Evolutionary conservation across 2,888 invertebrate genomes (phyloP), one percentile per base, ranked within the genome.

Genomic region (Zygothrica quintamaculata): DNA sequence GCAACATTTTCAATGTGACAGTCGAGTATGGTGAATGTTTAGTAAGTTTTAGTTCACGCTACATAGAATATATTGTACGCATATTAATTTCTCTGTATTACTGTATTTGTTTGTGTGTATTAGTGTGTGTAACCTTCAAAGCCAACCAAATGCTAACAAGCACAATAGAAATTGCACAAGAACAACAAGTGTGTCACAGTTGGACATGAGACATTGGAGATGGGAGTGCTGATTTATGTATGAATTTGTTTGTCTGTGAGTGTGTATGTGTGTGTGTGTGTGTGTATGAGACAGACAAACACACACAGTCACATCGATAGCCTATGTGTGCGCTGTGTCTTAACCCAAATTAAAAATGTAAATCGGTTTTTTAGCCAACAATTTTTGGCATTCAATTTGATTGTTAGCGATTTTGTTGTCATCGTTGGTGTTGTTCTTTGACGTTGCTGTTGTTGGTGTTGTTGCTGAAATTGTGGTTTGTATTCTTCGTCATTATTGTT

Each of bases 1-100:
- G 75, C 37, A 47, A 46, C 61, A 55, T 65, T 77, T 66, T 74
- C 82, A 81, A 70, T 85, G 75, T 71, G 78, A 85, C 82, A 78
- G 75, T 61, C 46, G 62, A 70, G 78, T 71, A 44, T 58, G 53
- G 44, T 56, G 57, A 65, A 84, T 77, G 67, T 84, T 67, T 66
- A 74, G 70, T 64, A 65, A 66, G 78, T 66, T 80, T 68, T 65
- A 64, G 55, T 66, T 77, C 70, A 77, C 62, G 82, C 64, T 78
- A 71, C 78, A 77, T 77, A 50, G 70, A 78, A 81, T 77, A 57
- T 65, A 74, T 65, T 65, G 62, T 76, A 47, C 37, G 51, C 58
- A 52, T 43, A 61, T 6, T 40, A 29, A 39, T 39, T 52, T 15
- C 34, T 25, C 18, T 11, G 3, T 2, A 26, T 34, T 18, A 18